Base-by-base conservation (phyloP, 1,140 invertebrate genomes). In the Drosophila arizonae region DNA sequence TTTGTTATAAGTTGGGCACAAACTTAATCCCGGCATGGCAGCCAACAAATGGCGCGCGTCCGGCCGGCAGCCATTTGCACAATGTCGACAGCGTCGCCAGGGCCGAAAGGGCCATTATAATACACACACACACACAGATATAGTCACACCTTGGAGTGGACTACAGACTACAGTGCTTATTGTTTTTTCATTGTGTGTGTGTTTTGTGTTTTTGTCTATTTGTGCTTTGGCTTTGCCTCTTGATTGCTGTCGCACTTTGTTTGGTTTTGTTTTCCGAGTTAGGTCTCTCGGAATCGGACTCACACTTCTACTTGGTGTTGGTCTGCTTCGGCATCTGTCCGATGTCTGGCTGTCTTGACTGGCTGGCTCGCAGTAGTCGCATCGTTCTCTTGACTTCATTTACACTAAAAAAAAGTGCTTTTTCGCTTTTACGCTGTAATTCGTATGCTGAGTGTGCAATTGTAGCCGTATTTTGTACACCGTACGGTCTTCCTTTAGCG, bases 371-470 rank as follows among this genome's bases (percentile, higher is more conserved):
- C 45, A 24, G n/a, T 48, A 45, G 52, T 57, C 30, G 28, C 45
- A n/a, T 48, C 24, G 52, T 54, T 60, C 67, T 70, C 50, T 64
- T 72, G 80, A 79, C 80, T 84, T 85, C 81, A 73, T 75, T 76
- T 79, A 60, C 58, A 72, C 76, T 24, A 48, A 70, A 62, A 55
- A 63, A 55, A 63, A 56, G 33, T 17, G 30, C 68, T 81, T 77
- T 81, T 87, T 82, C 79, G 82, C 79, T 79, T 87, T 87, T 87
- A 88, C 82, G 84, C 84, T 79, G 82, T 87, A 87, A 87, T 87
- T 87, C 82, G 82, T 87, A 88, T 87, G 84, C 84, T 82, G 82
- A 88, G 82, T 88, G 82, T 88, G 84, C 82, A 87, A 87, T 87
- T 82, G 82, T 88, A 87, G 62, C 84, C 72, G 82, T 87, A 87